Conservation (phyloP, 2,113 vertebrate species). For the Phaethornis superciliosus region DNA sequence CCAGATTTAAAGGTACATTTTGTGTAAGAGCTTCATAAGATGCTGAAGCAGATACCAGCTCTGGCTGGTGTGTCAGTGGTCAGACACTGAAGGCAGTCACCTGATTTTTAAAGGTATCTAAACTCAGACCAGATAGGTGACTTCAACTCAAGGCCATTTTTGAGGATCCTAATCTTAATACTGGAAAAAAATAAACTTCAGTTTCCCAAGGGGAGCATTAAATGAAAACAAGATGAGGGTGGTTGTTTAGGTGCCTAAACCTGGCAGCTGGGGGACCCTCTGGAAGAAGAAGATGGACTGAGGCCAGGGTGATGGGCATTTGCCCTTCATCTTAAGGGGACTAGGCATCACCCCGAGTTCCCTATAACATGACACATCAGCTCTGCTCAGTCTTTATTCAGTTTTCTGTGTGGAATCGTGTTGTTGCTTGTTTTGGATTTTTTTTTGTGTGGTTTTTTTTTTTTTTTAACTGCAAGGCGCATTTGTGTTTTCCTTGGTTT, state of each 20-base stretch:
- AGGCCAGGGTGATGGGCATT: not conserved
- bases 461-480: slow-evolving; percentile 61
- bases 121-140: not conserved
- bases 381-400: slow-evolving; percentile 57
- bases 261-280: not conserved
- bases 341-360: not conserved
- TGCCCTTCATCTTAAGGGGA: not conserved
- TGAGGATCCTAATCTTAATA: not conserved
- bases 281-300: not conserved
- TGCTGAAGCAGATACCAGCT: not conserved
- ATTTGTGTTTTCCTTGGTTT: slow-evolving; percentile 71
- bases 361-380: not conserved
- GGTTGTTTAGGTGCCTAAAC: not conserved
- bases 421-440: not conserved
- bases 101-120: not conserved
- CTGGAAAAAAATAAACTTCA: not conserved
- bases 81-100: not conserved
- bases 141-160: not conserved
- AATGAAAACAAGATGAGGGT: not conserved
- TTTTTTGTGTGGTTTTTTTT: not conserved
- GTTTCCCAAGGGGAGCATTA: not conserved
- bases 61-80: not conserved
- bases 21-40: not conserved
- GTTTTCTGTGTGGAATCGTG: slow-evolving; percentile 57
- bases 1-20: not conserved